Evolutionary conservation across 2,797 vertebrate genomes (phyloP), one percentile per base, ranked within the genome.

Genomic region (Antennarius maculatus): DNA sequence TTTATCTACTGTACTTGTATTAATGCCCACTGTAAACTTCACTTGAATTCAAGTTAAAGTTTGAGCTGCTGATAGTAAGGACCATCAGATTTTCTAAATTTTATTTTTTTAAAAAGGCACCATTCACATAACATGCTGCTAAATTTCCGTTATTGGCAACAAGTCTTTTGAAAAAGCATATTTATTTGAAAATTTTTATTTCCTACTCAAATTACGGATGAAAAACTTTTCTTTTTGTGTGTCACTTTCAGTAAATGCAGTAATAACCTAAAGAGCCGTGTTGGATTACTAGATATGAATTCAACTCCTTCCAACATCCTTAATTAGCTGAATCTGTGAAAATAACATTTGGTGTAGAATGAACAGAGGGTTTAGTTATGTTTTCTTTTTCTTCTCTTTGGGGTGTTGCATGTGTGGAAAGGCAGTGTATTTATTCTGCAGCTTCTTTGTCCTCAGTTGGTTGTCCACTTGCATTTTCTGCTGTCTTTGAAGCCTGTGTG

Each of bases 401-500:
- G 82, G 77, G 77, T 85, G 72, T 79, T 80, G 73, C 62, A 54
- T 69, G 70, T 77, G 68, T 84, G 72, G 59, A 80, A 84, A 85
- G 79, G 81, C 85, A 88, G 78, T 64, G 53, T 13, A n/a, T 54
- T 54, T 12, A 59, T 46, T 63, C 81, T 71, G 72, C 82, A 1
- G 81, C 84, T 79, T 90, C 83, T 4, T 81, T 89, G 53, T 86
- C 84, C 45, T 90, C 83, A 0, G 84, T 57, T 13, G 86, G 81
- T 77, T 89, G 89, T 74, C 79, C 89, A 43, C 86, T 87, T 43
- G 91, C 88, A 27, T 77, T 90, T 81, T 90, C 90, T 61, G 84
- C 90, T 0, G 88, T 92, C 71, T 92, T 91, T 75, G 89, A 91
- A 18, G 91, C 91, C 91, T 92, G 68, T 6, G 49, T 3, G 16